Conservation (phyloP, 2,113 vertebrate genomes). For the Dissostichus mawsoni region DNA sequence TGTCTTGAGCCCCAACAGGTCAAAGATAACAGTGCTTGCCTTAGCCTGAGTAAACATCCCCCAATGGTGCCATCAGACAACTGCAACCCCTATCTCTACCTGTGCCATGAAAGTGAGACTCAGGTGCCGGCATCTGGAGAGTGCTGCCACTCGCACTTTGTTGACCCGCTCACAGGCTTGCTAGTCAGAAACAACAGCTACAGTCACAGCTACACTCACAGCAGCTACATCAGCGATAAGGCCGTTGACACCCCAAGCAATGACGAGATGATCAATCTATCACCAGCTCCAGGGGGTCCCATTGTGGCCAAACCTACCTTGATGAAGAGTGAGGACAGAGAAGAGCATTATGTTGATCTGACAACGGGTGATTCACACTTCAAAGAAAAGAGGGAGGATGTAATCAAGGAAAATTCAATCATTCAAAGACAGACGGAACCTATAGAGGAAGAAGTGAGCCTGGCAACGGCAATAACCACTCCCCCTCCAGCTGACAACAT, state of each 20-base stretch:
- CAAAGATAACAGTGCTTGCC: slow-evolving; percentile 79
- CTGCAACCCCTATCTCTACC: slow-evolving; percentile 78
- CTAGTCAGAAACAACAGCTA: slow-evolving; percentile 78
- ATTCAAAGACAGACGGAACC: slow-evolving; percentile 45
- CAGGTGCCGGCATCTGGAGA: slow-evolving; percentile 66
- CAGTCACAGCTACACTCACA: slow-evolving; percentile 65
- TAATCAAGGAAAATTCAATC: slow-evolving; percentile 56
- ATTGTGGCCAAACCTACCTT: slow-evolving; percentile 65
- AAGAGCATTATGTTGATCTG: slow-evolving; percentile 65
- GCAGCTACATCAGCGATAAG: slow-evolving; percentile 75
- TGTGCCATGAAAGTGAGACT: slow-evolving; percentile 76
- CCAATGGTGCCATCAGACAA: slow-evolving; percentile 64
- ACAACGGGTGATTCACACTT: neutral
- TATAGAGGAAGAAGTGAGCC: slow-evolving; percentile 55
- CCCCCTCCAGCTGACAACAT: slow-evolving; percentile 59
- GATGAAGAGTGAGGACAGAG: slow-evolving; percentile 52
- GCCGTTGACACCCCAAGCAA: slow-evolving; percentile 48
- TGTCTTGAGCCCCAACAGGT: slow-evolving; percentile 75
- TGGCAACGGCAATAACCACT: slow-evolving; percentile 39
- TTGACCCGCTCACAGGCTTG: slow-evolving; percentile 84
- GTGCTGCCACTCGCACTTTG: slow-evolving; percentile 81
- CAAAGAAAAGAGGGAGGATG: slow-evolving; percentile 56
- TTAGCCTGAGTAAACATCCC: slow-evolving; percentile 74
- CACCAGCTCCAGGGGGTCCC: slow-evolving; percentile 75
- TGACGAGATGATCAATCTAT: slow-evolving; percentile 77